phyloP scores from a whole-genome alignment of 2,797 vertebrate genomes.

The Typhlichthys eigenmanni region DNA sequence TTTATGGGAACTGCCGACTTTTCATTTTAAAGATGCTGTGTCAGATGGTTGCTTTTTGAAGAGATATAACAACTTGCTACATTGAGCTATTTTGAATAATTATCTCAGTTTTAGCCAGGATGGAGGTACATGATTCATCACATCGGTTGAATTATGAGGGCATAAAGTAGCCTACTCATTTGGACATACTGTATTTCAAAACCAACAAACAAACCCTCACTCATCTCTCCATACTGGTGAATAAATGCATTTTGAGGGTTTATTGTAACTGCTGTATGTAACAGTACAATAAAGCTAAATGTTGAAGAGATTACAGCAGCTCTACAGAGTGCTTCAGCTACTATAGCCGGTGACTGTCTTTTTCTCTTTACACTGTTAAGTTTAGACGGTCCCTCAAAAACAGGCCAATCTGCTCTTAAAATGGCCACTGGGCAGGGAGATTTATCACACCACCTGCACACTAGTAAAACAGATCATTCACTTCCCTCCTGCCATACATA shows the following conservation, averaged over 20 bases:
- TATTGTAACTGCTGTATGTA: too few relatives aligned
- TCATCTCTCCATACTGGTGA: too few relatives aligned
- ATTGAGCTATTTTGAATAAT: background rate
- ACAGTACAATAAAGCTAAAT: too few relatives aligned
- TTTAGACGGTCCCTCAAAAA: slow-evolving; percentile 50
- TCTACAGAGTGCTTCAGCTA: background rate
- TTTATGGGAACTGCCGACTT: too few relatives aligned
- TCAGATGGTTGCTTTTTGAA: too few relatives aligned
- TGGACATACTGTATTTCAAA: too few relatives aligned
- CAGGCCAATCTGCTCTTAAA: slow-evolving; percentile 71
- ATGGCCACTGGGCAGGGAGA: slow-evolving; percentile 51
- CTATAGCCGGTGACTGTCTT: slow-evolving; percentile 21
- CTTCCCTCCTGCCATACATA: slow-evolving; percentile 54
- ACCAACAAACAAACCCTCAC: too few relatives aligned
- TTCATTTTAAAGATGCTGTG: too few relatives aligned
- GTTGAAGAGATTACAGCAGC: background rate
- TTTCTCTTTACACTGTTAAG: slow-evolving; percentile 31
- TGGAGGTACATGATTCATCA: background rate
- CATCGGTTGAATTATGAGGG: too few relatives aligned
- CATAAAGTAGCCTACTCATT: too few relatives aligned
- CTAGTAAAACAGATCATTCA: slow-evolving; percentile 66
- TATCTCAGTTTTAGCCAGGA: background rate
- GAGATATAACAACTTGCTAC: too few relatives aligned
- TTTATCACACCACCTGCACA: slow-evolving; percentile 70
- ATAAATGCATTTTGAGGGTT: too few relatives aligned